Percentiles rank a stretch among this genome's conserved stretches.
phyloP scores from a whole-genome alignment of 2,113 vertebrate species.

The Labeo rohita region DNA sequence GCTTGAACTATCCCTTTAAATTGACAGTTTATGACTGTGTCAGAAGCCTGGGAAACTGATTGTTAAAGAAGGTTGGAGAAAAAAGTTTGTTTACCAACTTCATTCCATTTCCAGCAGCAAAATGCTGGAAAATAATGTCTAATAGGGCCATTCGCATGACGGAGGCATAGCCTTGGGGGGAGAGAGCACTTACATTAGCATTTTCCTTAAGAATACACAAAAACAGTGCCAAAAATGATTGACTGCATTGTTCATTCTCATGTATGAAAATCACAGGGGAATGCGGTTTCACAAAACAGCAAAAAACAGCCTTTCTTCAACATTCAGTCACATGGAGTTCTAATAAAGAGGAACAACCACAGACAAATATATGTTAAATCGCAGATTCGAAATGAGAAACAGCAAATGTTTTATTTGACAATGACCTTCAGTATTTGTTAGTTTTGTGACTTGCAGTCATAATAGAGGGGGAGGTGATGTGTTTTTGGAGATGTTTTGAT shows the following conservation, averaged over 20 bases:
- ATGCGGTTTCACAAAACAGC: not conserved
- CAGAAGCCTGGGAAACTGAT: not conserved
- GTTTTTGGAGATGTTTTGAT: slow-evolving; percentile 50
- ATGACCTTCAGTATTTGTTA: slow-evolving; percentile 42
- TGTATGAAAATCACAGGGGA: not conserved
- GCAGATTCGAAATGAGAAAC: slow-evolving; percentile 5
- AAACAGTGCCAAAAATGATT: slow-evolving; percentile 16
- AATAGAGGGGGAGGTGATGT: not conserved
- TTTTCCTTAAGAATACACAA: slow-evolving; percentile 26
- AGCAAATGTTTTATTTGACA: slow-evolving; percentile 8
- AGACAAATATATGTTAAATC: not conserved
- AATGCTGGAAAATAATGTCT: slow-evolving; percentile 11
- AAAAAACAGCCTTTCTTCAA: not conserved
- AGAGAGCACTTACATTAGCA: slow-evolving; percentile 34
- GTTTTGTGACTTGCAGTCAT: not conserved
- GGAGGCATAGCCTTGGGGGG: not conserved
- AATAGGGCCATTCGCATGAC: slow-evolving; percentile 19
- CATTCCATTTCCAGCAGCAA: slow-evolving; percentile 24
- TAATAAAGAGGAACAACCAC: not conserved
- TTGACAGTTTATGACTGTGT: not conserved
- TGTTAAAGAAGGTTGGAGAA: not conserved
- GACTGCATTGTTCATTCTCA: slow-evolving; percentile 1
- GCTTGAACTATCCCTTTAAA: not conserved
- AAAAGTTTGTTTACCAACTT: slow-evolving; percentile 21
- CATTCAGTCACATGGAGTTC: not conserved